Base-by-base conservation (phyloP, 2,888 invertebrate species). In the Cerastoderma edule region DNA sequence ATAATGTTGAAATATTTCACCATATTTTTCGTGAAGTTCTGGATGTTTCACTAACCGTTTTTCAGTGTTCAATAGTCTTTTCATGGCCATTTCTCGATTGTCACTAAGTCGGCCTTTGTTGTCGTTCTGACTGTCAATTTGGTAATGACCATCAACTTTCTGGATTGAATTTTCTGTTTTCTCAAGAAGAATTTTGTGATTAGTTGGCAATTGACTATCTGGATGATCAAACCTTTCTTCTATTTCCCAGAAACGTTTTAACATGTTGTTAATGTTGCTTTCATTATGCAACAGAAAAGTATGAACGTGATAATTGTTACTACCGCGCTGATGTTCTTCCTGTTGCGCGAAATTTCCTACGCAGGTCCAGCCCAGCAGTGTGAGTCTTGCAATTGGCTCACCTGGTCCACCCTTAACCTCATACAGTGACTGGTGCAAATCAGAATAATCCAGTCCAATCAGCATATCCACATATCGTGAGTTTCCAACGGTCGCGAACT, bases 291-390 rank as follows among this genome's bases (percentile, higher is more conserved):
- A 57, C 57, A 28, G 8, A 10, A 28, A 22, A n/a, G n/a, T n/a
- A n/a, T n/a, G n/a, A n/a, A n/a, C n/a, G n/a, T 22, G 22, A 16
- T 13, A 16, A 53, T 22, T 28, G 30, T 8, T n/a, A n/a, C n/a
- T n/a, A n/a, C n/a, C n/a, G n/a, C n/a, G n/a, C n/a, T n/a, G n/a
- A n/a, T n/a, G n/a, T n/a, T n/a, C 13, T 28, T 13, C 13, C 6
- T 57, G 27, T 10, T 13, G 30, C 22, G 13, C 8, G 8, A 13
- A 30, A 16, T 56, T 39, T 2, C 71, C 74, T 24, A 74, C 70
- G 57, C 73, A 74, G 10, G 74, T 80, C 80, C 72, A 80, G n/a
- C 75, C 75, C 13, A 81, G 39, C 4, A 70, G 75, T 3, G 75
- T 81, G 13, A 75, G 39, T 16, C 75, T 64, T 6, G 75, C 75